Percentiles rank a stretch among this genome's conserved stretches.
Conservation (phyloP, 2,888 invertebrate species). For the Conomelus anceps region DNA sequence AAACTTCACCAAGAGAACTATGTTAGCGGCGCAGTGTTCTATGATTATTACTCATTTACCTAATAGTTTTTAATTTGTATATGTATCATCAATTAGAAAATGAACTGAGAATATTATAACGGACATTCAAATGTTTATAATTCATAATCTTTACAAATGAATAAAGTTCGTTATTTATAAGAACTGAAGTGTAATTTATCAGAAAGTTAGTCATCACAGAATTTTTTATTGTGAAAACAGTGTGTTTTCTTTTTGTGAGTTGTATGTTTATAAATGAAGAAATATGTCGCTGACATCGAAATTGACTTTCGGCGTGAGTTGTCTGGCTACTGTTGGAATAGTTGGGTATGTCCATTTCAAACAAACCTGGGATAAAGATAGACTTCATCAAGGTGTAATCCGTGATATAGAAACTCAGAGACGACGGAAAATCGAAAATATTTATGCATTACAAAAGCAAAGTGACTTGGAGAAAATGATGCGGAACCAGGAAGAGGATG, state of each 20-base stretch:
- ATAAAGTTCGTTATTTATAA: background rate
- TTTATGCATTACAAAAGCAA: background rate
- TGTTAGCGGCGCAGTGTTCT: too few relatives aligned
- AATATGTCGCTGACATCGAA: background rate
- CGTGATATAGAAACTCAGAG: background rate
- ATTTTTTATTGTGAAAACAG: background rate
- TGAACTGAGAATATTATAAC: background rate
- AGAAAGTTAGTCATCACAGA: background rate
- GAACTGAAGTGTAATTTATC: background rate
- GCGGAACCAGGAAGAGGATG: background rate
- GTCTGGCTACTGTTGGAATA: background rate
- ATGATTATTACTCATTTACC: too few relatives aligned
- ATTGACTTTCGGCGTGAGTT: background rate
- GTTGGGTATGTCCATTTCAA: background rate
- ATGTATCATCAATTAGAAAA: too few relatives aligned
- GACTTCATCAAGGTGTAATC: conserved; percentile 2
- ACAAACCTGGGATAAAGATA: background rate
- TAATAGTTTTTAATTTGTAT: too few relatives aligned
- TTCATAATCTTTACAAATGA: background rate
- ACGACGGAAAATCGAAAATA: background rate
- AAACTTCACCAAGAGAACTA: too few relatives aligned
- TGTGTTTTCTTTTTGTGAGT: background rate
- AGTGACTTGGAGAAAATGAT: background rate
- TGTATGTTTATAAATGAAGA: background rate
- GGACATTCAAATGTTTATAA: too few relatives aligned